Evolutionary conservation across 2,888 invertebrate genomes (phyloP).

Genomic region (Drosophila cracens): DNA sequence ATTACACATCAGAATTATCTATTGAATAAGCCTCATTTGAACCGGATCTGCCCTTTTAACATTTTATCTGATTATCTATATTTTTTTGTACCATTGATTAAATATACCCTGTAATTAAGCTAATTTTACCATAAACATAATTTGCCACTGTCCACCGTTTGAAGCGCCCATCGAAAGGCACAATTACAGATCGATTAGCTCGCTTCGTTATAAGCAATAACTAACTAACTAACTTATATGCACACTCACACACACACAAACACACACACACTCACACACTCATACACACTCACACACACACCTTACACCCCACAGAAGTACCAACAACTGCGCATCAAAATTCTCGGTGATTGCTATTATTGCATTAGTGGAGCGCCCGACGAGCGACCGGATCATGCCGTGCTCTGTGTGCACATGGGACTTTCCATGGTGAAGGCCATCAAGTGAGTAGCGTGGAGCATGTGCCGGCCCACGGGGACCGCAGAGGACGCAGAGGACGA

Average conservation of each 20-base stretch:
- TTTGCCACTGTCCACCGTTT: constrained; percentile 1
- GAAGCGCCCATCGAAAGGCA: background rate
- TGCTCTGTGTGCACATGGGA: constrained; percentile 97
- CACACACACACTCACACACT: background rate
- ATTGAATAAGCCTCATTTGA: background rate
- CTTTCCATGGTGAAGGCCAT: constrained; percentile 98
- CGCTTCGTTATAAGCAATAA: constrained; percentile 26
- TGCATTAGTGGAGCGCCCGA: constrained; percentile 98
- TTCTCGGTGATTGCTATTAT: constrained; percentile 98
- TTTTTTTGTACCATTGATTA: constrained; percentile 13
- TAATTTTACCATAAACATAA: constrained; percentile 5
- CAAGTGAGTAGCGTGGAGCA: constrained; percentile 88
- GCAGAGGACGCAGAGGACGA: constrained; percentile 20
- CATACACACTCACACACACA: background rate
- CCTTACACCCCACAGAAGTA: constrained; percentile 89
- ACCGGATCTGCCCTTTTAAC: background rate
- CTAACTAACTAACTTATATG: constrained; percentile 9
- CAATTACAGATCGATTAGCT: constrained; percentile 40
- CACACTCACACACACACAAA: constrained; percentile 2
- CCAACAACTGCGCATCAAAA: constrained; percentile 97
- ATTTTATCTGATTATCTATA: constrained; percentile 4
- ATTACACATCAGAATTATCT: background rate
- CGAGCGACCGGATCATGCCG: constrained; percentile 95
- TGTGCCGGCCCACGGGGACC: constrained; percentile 10
- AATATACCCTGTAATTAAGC: background rate